These are phyloP conservation scores for Leucania comma DNA, from an alignment of 2,888 invertebrate genomes.

Conservation along the genomic window DNA sequence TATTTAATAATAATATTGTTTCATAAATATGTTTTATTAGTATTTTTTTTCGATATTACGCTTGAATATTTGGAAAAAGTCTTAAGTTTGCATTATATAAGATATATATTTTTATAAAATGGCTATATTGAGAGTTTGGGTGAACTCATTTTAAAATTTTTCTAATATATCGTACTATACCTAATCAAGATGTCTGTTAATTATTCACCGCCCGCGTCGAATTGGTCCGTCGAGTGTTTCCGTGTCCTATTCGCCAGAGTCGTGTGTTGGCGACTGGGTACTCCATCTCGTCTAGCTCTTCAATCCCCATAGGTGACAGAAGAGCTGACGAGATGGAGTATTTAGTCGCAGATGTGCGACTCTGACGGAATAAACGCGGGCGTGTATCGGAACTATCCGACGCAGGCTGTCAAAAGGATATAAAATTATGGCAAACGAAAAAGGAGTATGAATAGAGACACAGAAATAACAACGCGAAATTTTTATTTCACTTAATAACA, in stretches of 20 bases:
- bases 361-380: too few species aligned
- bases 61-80: slow-evolving; percentile 36
- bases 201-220: too few species aligned
- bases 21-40: slow-evolving; percentile 29
- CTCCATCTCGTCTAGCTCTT: too few species aligned
- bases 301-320: too few species aligned
- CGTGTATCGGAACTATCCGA: too few species aligned
- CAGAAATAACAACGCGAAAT: slow-evolving; percentile 53
- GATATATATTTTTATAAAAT: slow-evolving; percentile 36
- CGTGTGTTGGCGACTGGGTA: too few species aligned
- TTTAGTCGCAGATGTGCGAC: too few species aligned
- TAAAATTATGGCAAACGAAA: neutral
- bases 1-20: slow-evolving; percentile 29
- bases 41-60: slow-evolving; percentile 29
- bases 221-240: too few species aligned
- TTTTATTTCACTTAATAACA: slow-evolving; percentile 54
- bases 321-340: too few species aligned
- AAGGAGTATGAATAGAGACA: slow-evolving; percentile 38
- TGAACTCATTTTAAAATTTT: slow-evolving; percentile 50
- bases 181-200: neutral
- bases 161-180: neutral
- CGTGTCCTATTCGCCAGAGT: too few species aligned
- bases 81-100: slow-evolving; percentile 30
- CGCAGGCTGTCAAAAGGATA: too few species aligned
- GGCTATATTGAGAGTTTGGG: slow-evolving; percentile 47